Evolutionary conservation across 2,797 vertebrate species (phyloP).

Genomic region (Acropternis orthonyx): DNA sequence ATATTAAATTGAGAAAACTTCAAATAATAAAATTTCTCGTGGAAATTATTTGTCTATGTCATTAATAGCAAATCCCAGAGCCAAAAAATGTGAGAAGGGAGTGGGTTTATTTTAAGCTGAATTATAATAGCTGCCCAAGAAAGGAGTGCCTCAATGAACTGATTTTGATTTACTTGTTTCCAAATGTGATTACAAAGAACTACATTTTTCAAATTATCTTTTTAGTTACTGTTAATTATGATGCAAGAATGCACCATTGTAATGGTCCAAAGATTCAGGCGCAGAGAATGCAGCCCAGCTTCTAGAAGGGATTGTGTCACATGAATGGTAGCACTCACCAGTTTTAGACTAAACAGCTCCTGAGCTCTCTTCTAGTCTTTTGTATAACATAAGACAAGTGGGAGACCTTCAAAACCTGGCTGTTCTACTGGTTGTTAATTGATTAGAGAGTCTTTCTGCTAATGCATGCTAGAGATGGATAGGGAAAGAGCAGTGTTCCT

Average conservation of each 20-base stretch:
- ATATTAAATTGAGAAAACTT: neutral
- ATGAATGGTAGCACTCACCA: neutral
- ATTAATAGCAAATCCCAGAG: neutral
- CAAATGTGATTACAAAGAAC: neutral
- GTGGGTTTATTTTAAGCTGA: neutral
- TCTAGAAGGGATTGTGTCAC: neutral
- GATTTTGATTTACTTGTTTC: neutral
- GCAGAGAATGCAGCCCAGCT: neutral
- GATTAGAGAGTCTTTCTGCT: neutral
- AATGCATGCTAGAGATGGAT: rapidly evolving
- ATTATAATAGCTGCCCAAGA: neutral
- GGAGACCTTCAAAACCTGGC: neutral
- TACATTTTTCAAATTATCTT: neutral
- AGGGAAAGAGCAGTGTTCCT: neutral
- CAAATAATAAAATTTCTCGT: neutral
- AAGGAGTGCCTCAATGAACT: neutral
- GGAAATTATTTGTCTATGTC: neutral
- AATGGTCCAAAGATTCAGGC: neutral
- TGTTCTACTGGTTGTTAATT: neutral
- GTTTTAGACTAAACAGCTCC: neutral
- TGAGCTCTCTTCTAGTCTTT: neutral
- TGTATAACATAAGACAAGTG: neutral
- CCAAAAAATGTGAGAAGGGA: neutral
- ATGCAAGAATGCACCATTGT: neutral
- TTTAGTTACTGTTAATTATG: neutral